A percentile compares a stretch with the other conserved stretches of the same genome.
Conservation (phyloP, 2,797 vertebrate genomes). For the Loris lydekkerianus region DNA sequence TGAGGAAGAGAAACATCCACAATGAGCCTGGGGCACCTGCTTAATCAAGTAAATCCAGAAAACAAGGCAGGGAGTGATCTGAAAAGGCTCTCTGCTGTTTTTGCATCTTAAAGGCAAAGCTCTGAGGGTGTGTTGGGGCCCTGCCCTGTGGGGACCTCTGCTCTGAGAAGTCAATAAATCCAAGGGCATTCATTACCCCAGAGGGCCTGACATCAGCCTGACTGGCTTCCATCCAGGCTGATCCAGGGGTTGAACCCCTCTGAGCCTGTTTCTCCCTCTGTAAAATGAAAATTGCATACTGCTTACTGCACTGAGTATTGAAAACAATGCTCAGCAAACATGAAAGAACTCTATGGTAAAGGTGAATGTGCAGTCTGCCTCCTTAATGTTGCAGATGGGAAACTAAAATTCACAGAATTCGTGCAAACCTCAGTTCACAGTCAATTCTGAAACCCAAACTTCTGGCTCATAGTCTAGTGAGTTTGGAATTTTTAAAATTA, state of each 20-base stretch:
- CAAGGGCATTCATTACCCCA: accelerated
- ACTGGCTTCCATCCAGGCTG: background rate
- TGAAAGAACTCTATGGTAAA: background rate
- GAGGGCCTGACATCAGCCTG: background rate
- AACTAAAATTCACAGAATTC: background rate
- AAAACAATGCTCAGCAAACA: background rate
- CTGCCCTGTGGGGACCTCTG: background rate
- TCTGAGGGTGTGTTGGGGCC: no score
- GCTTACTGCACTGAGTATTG: background rate
- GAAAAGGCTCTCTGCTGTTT: background rate
- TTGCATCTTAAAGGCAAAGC: background rate
- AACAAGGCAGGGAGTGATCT: background rate
- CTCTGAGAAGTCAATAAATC: background rate
- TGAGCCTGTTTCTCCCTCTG: background rate
- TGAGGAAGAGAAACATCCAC: background rate
- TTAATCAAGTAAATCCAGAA: background rate
- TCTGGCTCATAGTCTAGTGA: background rate
- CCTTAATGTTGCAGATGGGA: background rate
- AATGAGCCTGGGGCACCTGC: background rate
- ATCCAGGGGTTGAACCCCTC: background rate
- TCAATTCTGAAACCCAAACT: background rate
- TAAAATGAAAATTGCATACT: background rate
- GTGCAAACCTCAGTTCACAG: background rate
- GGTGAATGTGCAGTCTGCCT: background rate
- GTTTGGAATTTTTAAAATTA: background rate